A percentile compares a stretch with the other conserved stretches of the same genome.
phyloP scores from a whole-genome alignment of 2,888 invertebrate species.

The Acleris cristana region DNA sequence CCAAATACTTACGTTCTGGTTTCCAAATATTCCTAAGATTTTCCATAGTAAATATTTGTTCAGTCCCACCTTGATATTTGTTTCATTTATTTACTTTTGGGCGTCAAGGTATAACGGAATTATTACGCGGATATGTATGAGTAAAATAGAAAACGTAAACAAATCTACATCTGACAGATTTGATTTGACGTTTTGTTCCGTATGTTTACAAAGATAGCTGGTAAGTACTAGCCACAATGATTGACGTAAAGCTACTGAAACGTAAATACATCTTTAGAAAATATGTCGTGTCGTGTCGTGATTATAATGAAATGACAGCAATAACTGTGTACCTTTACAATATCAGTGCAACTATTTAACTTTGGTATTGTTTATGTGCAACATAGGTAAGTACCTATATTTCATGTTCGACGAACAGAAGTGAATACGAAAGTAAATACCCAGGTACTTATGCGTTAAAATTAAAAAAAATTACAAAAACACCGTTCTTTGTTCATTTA shows the following conservation, averaged over 20 bases:
- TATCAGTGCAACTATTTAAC: no score
- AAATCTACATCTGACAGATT: conserved; percentile 44
- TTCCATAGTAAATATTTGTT: conserved; percentile 64
- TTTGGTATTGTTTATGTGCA: no score
- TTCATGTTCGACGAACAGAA: no score
- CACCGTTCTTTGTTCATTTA: no score
- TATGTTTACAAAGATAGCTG: conserved; percentile 22
- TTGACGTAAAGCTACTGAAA: not conserved
- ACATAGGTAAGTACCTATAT: no score
- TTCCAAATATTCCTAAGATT: conserved; percentile 79
- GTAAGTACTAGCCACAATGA: not conserved
- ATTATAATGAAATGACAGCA: no score
- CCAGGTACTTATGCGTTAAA: no score
- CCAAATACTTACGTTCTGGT: conserved; percentile 68
- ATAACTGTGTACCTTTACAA: no score
- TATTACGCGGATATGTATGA: conserved; percentile 48
- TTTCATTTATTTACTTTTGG: conserved; percentile 47
- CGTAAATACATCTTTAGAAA: not conserved
- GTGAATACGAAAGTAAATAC: no score
- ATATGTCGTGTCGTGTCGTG: no score
- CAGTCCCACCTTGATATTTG: conserved; percentile 38
- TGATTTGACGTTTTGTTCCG: conserved; percentile 19
- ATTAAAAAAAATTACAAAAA: no score
- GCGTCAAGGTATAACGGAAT: conserved; percentile 51
- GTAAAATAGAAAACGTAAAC: conserved; percentile 63